A percentile compares a stretch with the other conserved stretches of the same genome.
Conservation (phyloP, 1,140 invertebrate species). For the Leucophenga varia region DNA sequence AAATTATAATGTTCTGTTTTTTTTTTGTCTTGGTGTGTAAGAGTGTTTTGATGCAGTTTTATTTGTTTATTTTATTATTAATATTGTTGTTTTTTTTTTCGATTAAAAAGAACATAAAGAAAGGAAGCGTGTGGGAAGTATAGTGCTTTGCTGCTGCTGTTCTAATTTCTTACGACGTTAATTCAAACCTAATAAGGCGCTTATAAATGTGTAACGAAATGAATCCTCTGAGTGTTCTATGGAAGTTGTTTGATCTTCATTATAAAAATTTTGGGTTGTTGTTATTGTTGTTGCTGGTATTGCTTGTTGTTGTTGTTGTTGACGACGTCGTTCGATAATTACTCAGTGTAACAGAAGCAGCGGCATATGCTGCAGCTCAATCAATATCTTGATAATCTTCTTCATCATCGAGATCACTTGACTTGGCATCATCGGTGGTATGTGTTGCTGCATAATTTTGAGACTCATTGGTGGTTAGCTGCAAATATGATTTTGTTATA, state of each 20-base stretch:
- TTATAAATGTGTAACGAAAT: constrained; percentile 53
- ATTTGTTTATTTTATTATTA: too few relatives aligned
- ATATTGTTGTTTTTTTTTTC: too few relatives aligned
- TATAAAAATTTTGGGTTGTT: too few relatives aligned
- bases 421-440: constrained; percentile 33
- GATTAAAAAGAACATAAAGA: too few relatives aligned
- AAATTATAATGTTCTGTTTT: too few relatives aligned
- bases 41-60: too few relatives aligned
- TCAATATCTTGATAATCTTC: constrained; percentile 51
- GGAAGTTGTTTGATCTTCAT: too few relatives aligned
- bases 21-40: too few relatives aligned
- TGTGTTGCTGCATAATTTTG: constrained; percentile 32
- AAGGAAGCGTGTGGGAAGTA: too few relatives aligned
- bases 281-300: constrained; percentile 8
- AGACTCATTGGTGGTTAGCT: constrained; percentile 34
- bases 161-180: too few relatives aligned
- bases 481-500: constrained; percentile 31
- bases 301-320: constrained; percentile 7
- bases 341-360: not conserved
- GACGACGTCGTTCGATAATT: constrained; percentile 11
- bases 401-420: constrained; percentile 43
- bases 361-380: constrained; percentile 36
- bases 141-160: too few relatives aligned
- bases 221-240: constrained; percentile 40
- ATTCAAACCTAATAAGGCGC: constrained; percentile 51